Percentiles rank a stretch among this genome's conserved stretches.
phyloP scores from a whole-genome alignment of 2,888 invertebrate species.

The Netelia inedita region DNA sequence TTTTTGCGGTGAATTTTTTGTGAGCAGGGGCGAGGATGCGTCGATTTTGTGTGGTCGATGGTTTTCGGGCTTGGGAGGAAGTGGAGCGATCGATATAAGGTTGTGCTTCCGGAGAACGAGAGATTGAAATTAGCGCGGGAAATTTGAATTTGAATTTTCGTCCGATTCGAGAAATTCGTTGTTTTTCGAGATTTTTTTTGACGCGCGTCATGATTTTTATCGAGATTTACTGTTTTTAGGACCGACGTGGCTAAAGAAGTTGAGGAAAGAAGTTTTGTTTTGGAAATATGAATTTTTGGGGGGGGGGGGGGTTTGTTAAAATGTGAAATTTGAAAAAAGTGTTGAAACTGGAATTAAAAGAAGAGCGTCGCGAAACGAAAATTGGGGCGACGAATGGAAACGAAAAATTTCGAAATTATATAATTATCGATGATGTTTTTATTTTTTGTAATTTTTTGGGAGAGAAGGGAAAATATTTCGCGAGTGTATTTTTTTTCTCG shows the following conservation, averaged over 20 bases:
- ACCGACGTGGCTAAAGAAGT: neutral
- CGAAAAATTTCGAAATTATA: neutral
- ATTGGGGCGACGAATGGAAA: neutral
- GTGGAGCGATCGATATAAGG: neutral
- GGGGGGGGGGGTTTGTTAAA: too few relatives aligned
- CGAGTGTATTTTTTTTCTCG: neutral
- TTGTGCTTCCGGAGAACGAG: slow-evolving; percentile 28
- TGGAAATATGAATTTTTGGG: neutral
- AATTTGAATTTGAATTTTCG: slow-evolving; percentile 9
- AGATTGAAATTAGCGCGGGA: slow-evolving; percentile 28
- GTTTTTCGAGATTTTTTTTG: neutral
- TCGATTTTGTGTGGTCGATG: too few relatives aligned
- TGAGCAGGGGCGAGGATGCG: too few relatives aligned
- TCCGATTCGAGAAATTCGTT: neutral
- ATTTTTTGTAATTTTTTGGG: neutral
- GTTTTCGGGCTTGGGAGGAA: neutral
- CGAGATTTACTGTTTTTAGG: neutral
- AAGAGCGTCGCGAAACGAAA: neutral
- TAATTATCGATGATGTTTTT: neutral
- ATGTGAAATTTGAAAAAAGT: too few relatives aligned
- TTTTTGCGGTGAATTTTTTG: neutral
- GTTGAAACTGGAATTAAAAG: too few relatives aligned
- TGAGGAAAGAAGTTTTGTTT: neutral
- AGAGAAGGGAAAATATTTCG: neutral
- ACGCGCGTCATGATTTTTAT: neutral